Conservation (phyloP, 2,113 vertebrate species). For the Pollimyrus isidori region DNA sequence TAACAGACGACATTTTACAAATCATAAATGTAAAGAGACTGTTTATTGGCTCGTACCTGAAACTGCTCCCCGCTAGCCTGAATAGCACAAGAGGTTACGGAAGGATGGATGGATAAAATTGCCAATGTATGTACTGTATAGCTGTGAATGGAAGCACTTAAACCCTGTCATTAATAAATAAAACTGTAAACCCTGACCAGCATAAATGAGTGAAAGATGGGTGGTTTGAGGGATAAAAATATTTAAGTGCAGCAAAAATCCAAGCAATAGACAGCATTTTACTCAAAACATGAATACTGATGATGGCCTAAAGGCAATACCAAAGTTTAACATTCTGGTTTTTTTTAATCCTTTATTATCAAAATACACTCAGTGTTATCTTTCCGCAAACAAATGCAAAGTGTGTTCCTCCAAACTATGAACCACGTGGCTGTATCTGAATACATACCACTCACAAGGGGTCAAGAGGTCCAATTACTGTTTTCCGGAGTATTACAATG, state of each 20-base stretch:
- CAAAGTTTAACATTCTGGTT: background rate
- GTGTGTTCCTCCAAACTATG: background rate
- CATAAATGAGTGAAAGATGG: background rate
- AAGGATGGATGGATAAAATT: background rate
- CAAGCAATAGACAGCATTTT: background rate
- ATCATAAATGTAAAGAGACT: background rate
- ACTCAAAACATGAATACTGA: background rate
- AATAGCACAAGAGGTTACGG: too few relatives aligned
- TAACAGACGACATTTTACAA: background rate
- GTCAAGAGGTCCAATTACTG: background rate
- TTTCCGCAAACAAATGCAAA: background rate
- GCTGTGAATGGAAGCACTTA: background rate
- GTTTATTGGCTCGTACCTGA: background rate
- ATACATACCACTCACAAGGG: background rate
- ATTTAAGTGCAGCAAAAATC: background rate
- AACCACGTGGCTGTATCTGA: background rate
- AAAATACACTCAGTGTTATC: background rate
- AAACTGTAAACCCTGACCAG: background rate
- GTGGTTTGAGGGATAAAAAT: background rate
- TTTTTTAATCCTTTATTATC: background rate
- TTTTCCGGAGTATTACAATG: background rate
- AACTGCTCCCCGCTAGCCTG: background rate
- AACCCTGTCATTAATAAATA: background rate
- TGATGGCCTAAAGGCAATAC: background rate
- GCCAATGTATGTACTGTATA: background rate